Percentiles rank a stretch among this genome's conserved stretches.
Conservation (phyloP, 37 sponge, comb jelly and placozoan species). For the Oscarella lobularis region DNA sequence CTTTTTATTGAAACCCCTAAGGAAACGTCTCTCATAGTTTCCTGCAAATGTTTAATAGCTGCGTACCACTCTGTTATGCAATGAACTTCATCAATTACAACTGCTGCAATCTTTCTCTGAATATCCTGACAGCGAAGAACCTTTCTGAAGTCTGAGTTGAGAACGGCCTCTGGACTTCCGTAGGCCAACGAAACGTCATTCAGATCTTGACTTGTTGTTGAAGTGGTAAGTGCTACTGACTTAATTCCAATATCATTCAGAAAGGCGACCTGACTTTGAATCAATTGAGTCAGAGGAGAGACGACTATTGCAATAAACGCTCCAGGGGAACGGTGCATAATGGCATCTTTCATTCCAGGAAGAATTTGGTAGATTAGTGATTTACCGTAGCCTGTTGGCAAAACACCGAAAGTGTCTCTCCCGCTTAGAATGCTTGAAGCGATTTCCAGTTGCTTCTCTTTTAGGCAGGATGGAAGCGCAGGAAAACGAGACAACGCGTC, state of each 20-base stretch:
- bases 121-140: too few relatives aligned
- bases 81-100: constrained; percentile 3
- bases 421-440: too few relatives aligned
- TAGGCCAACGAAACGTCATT: neutral
- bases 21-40: too few relatives aligned
- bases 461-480: too few relatives aligned
- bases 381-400: neutral
- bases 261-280: neutral
- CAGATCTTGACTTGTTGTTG: neutral
- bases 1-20: too few relatives aligned
- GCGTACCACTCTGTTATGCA: neutral
- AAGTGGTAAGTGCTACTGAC: neutral
- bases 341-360: neutral
- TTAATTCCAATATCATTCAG: neutral
- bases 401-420: neutral
- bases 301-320: neutral
- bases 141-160: neutral
- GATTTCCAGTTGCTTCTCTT: too few relatives aligned
- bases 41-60: too few relatives aligned
- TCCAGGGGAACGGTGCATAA: neutral
- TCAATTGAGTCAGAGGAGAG: neutral
- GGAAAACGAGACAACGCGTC: too few relatives aligned
- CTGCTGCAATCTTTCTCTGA: neutral
- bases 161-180: neutral
- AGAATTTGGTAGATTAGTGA: neutral